phyloP scores from a whole-genome alignment of 2,113 vertebrate species.

The Malurus elegans region DNA sequence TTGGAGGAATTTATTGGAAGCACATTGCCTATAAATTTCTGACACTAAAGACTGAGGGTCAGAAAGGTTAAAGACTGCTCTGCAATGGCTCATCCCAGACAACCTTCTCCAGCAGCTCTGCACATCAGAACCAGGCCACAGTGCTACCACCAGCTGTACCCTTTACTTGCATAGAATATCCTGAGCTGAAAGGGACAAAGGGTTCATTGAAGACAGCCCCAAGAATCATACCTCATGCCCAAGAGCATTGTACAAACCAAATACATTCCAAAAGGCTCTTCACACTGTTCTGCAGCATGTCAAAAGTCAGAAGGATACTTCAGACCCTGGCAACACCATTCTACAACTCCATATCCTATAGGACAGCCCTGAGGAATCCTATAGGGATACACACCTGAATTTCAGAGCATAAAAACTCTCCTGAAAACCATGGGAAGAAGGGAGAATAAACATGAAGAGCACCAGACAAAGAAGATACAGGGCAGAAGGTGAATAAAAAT shows the following conservation, averaged over 20 bases:
- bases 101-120: background rate
- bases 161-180: background rate
- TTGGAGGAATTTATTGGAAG: slow-evolving; percentile 22
- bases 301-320: background rate
- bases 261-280: background rate
- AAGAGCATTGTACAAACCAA: background rate
- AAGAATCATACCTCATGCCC: background rate
- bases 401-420: background rate
- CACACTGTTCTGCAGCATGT: background rate
- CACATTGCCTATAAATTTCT: background rate
- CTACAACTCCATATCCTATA: background rate
- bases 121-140: background rate
- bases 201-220: background rate
- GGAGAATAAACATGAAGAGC: background rate
- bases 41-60: background rate
- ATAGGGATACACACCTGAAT: background rate
- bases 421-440: background rate
- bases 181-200: background rate
- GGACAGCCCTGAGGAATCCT: background rate
- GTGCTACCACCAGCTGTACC: background rate
- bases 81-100: background rate
- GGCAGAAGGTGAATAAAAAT: background rate
- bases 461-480: background rate
- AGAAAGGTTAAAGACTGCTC: background rate
- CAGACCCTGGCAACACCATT: background rate